Base-by-base conservation (phyloP, 2,113 vertebrate genomes). In the Sus scrofa region DNA sequence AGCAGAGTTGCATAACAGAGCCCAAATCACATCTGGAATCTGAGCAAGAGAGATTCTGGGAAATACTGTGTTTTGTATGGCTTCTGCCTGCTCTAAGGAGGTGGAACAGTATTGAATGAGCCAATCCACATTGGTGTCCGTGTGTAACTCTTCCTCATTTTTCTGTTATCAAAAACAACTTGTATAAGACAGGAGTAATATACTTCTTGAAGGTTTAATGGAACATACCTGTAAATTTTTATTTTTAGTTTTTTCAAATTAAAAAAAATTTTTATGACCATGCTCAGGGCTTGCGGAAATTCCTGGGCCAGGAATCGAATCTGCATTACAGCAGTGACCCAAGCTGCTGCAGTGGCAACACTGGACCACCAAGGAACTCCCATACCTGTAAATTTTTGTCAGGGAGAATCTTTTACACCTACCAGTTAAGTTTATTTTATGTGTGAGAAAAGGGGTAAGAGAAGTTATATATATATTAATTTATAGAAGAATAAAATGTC, bases 141-240 rank as follows among this genome's bases (percentile, higher is more conserved):
- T n/a, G 22, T 14, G 37, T 19, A 73, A 58, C 10, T 37, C 37
- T 68, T 11, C 13, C 16, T 37, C 14, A 24, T 54, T 91, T 91
- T 85, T 81, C 58, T 74, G 16, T 44, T 14, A 68, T 37, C 65
- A 39, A 68, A 81, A 86, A 27, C 10, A 70, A 20, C 24, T n/a
- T 67, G 18, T 73, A 19, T 34, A 81, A 70, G 62, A 74, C 4
- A 84, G 32, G 26, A 30, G 39, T 78, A 32, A 88, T 67, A 24
- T 32, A 50, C 22, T 94, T 92, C 44, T 85, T 52, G 52, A 92
- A 54, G 27, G 27, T 86, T 85, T 94, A 89, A 44, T 68, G 50
- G 68, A 68, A 30, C 39, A 86, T 11, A 20, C 27, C 11, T 67
- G 7, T 30, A 71, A 9, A 34, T 79, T 86, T 62, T 91, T 81